Conservation (phyloP, 2,797 vertebrate species). For the Rallus crepitans region DNA sequence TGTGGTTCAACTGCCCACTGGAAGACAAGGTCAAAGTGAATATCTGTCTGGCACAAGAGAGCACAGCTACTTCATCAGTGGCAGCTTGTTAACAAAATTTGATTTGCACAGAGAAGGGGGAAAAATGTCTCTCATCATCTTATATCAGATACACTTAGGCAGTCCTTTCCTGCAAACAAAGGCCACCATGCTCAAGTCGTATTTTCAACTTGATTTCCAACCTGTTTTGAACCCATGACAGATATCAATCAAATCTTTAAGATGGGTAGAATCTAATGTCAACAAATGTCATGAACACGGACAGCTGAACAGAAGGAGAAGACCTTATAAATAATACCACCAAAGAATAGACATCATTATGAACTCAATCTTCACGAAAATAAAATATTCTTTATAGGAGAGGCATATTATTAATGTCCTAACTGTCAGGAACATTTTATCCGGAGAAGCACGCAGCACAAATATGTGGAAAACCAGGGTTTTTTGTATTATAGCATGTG, state of each 20-base stretch:
- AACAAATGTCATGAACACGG: neutral
- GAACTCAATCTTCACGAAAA: neutral
- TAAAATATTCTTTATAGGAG: neutral
- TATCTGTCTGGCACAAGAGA: neutral
- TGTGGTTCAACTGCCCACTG: neutral
- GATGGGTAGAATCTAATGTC: neutral
- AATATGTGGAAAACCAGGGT: neutral
- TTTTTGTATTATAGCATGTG: neutral
- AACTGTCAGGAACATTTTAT: neutral
- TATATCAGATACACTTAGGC: neutral
- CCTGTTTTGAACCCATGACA: neutral
- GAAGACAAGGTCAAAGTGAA: neutral
- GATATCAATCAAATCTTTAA: neutral
- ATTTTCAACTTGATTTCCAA: neutral
- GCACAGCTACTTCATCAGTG: neutral
- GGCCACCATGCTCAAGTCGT: neutral
- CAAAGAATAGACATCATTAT: neutral
- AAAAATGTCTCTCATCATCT: neutral
- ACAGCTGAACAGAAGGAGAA: neutral
- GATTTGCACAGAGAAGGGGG: neutral
- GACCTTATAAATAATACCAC: neutral
- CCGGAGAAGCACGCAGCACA: neutral
- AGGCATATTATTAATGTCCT: neutral
- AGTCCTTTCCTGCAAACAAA: neutral
- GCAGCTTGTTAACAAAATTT: neutral